Evolutionary conservation across 2,888 invertebrate species (phyloP), one percentile per base, ranked within the genome.

Genomic region (Agrotis exclamationis): DNA sequence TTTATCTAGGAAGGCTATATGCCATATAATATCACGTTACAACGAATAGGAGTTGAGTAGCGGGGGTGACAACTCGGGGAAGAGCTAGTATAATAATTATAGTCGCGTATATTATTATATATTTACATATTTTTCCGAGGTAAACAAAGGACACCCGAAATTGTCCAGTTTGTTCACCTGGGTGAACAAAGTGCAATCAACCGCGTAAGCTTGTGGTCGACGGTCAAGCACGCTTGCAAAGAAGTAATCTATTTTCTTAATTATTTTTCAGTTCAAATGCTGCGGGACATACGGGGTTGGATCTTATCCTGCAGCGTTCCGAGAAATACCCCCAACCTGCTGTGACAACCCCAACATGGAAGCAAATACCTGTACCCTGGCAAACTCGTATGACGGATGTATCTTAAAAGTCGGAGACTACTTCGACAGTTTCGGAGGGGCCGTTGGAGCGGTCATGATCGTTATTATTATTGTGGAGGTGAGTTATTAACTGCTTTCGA

Each of bases 391-490:
- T 73, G 16, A 3, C 0, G 95, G 94, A 62, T 94, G 94, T 74
- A 81, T 80, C 0, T 45, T 60, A 0, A 51, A 71, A 1, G 82
- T 94, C 1, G 80, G 82, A 0, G 63, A 75, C 1, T 94, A 90
- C 85, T 90, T 94, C 63, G 87, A 88, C 28, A 78, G 76, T 0
- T 92, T 90, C 65, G 91, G 92, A 0, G 88, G 85, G 0, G 88
- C 87, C 0, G 87, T 92, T 0, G 94, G 89, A 0, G 76, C 63
- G 0, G 78, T 93, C 0, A 51, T 94, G 0, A 76, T 92, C 1
- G 54, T 76, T 0, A 64, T 94, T 13, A 90, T 94, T 3, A 60
- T 87, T 62, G 76, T 93, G 45, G 93, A 94, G 92, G 95, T 94
- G 50, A 72, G 79, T 33, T 33, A 33, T 33, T 6, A 24, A 24